phyloP scores from a whole-genome alignment of 30 jellyfish, hydroid and myxozoan species.

The Nemopilema nomurai region DNA sequence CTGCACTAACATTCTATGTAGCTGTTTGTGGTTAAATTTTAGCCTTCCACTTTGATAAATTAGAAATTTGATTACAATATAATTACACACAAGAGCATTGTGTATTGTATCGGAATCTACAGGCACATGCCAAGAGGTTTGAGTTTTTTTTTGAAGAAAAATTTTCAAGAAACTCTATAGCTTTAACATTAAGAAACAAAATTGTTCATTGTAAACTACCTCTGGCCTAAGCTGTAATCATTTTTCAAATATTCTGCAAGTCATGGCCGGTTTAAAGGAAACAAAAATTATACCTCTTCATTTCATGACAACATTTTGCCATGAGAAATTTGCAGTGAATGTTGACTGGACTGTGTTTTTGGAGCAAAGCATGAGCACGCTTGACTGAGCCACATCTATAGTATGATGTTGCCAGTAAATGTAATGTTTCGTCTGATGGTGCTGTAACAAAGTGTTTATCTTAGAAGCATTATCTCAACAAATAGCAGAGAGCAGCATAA shows the following conservation, averaged over 20 bases:
- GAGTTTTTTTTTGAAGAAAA: background rate
- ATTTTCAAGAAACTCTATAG: background rate
- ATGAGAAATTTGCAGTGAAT: conserved; percentile 72
- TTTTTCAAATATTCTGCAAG: too few species aligned
- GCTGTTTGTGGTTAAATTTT: too few species aligned
- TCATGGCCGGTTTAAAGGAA: background rate
- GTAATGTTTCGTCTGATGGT: conserved; percentile 76
- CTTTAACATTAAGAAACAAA: too few species aligned
- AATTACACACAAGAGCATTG: too few species aligned
- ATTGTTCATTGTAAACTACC: too few species aligned
- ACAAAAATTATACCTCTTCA: conserved; percentile 65
- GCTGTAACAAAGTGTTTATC: conserved; percentile 54
- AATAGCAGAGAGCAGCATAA: background rate
- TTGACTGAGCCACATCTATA: conserved; percentile 82
- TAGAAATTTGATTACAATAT: too few species aligned
- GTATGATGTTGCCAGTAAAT: conserved; percentile 85
- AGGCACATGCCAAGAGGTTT: too few species aligned
- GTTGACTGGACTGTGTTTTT: conserved; percentile 53
- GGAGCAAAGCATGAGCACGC: conserved; percentile 82
- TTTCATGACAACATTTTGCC: conserved; percentile 77
- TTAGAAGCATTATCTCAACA: too few species aligned
- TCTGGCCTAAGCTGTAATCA: too few species aligned
- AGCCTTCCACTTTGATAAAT: too few species aligned
- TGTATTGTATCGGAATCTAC: too few species aligned
- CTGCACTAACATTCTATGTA: too few species aligned